Evolutionary conservation across 2,888 invertebrate genomes (phyloP).

Genomic region (Neelides folsomi): DNA sequence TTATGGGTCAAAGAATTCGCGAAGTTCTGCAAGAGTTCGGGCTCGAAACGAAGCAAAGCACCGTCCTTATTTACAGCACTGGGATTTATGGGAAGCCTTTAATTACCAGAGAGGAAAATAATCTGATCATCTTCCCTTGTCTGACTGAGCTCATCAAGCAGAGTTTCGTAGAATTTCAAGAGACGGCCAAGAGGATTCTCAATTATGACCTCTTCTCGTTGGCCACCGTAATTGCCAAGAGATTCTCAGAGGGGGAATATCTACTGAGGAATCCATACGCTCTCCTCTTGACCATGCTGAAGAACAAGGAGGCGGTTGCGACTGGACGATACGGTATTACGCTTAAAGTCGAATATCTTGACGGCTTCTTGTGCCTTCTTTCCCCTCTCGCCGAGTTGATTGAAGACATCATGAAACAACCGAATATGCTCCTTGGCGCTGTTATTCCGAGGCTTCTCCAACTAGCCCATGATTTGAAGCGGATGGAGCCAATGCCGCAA

Average conservation of each 20-base stretch:
- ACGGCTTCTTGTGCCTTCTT: constrained; percentile 6
- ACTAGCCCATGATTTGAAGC: constrained; percentile 3
- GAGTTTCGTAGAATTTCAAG: constrained; percentile 7
- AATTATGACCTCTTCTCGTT: constrained; percentile 10
- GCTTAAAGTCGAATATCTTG: constrained; percentile 3
- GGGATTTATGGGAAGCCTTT: no score
- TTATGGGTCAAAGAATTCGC: not conserved
- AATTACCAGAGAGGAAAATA: no score
- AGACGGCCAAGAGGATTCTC: constrained; percentile 2
- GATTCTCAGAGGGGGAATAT: constrained; percentile 9
- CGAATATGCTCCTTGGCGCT: constrained; percentile 1
- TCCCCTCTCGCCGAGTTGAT: constrained; percentile 15
- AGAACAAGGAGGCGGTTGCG: no score
- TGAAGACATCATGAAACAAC: constrained; percentile 8
- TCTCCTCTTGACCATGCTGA: constrained; percentile 4
- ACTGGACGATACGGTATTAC: no score
- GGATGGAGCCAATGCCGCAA: no score
- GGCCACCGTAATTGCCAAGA: constrained; percentile 11
- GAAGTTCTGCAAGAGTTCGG: constrained; percentile 3
- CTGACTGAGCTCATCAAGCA: constrained; percentile 7
- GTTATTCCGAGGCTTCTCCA: constrained; percentile 6
- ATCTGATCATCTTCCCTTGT: constrained; percentile 6
- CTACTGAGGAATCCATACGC: constrained; percentile 12
- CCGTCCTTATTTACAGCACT: not conserved
- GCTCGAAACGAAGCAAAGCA: not conserved